A percentile compares a stretch with the other conserved stretches of the same genome.
Evolutionary conservation across 2,888 invertebrate species (phyloP).

Genomic region (Tortricodes alternella): DNA sequence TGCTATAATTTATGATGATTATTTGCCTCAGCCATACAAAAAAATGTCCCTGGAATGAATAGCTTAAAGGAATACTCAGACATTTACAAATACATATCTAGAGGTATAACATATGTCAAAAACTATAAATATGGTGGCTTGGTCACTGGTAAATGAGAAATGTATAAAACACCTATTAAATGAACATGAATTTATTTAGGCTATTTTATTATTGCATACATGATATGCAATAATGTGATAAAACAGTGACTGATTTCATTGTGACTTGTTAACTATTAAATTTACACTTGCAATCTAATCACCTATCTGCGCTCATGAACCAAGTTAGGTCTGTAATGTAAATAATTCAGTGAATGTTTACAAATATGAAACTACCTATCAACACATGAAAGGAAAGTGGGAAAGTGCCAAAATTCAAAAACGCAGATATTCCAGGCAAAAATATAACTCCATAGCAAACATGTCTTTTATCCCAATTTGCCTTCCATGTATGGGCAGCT

Average conservation of each 20-base stretch:
- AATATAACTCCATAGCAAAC: not conserved
- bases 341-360: slow-evolving; percentile 51
- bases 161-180: slow-evolving; percentile 21
- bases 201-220: slow-evolving; percentile 28
- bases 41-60: slow-evolving; percentile 48
- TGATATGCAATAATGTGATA: slow-evolving; percentile 30
- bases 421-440: not conserved
- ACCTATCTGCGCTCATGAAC: slow-evolving; percentile 43
- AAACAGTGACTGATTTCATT: slow-evolving; percentile 35
- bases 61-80: slow-evolving; percentile 34
- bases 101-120: slow-evolving; percentile 14
- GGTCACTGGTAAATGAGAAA: slow-evolving; percentile 19
- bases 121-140: slow-evolving; percentile 22
- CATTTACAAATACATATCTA: slow-evolving; percentile 29
- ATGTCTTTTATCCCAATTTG: not conserved
- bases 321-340: slow-evolving; percentile 48
- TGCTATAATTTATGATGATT: slow-evolving; percentile 39
- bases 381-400: slow-evolving; percentile 31
- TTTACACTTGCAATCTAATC: slow-evolving; percentile 40
- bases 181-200: slow-evolving; percentile 24
- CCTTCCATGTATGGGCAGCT: slow-evolving; percentile 26
- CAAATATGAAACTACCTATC: slow-evolving; percentile 67
- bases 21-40: slow-evolving; percentile 47
- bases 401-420: not conserved
- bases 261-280: slow-evolving; percentile 38